phyloP scores from a whole-genome alignment of 2,888 invertebrate species.

The Sminthurinus aureus region DNA sequence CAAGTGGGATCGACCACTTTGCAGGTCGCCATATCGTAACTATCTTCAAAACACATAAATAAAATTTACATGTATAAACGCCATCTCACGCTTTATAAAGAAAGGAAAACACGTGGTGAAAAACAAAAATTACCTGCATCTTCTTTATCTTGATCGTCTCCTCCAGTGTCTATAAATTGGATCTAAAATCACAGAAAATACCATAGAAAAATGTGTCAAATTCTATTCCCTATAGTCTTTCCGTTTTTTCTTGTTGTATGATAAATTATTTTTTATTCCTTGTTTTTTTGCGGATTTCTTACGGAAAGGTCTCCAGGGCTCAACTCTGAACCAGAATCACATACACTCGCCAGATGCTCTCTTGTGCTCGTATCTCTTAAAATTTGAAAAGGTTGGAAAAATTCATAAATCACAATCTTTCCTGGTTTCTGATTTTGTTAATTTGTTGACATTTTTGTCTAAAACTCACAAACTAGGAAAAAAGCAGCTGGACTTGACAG shows the following conservation, averaged over 20 bases:
- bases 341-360: too few species aligned
- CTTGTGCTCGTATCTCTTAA: too few species aligned
- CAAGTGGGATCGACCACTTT: too few species aligned
- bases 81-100: too few species aligned
- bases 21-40: neutral
- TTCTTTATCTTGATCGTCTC: neutral
- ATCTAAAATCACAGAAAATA: constrained; percentile 1
- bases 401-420: too few species aligned
- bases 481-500: neutral
- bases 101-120: too few species aligned
- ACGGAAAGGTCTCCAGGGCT: too few species aligned
- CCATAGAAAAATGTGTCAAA: neutral
- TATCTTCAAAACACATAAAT: too few species aligned
- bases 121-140: neutral
- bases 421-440: neutral
- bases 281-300: too few species aligned
- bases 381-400: neutral
- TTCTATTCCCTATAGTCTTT: neutral
- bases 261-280: too few species aligned
- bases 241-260: neutral
- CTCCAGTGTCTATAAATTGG: constrained; percentile 19
- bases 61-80: too few species aligned
- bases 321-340: too few species aligned
- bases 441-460: neutral
- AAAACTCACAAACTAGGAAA: constrained; percentile 13